Evolutionary conservation across 92 coral and sea anemone genomes (phyloP), one percentile per base, ranked within the genome.

Genomic region (Palythoa grandiflora): DNA sequence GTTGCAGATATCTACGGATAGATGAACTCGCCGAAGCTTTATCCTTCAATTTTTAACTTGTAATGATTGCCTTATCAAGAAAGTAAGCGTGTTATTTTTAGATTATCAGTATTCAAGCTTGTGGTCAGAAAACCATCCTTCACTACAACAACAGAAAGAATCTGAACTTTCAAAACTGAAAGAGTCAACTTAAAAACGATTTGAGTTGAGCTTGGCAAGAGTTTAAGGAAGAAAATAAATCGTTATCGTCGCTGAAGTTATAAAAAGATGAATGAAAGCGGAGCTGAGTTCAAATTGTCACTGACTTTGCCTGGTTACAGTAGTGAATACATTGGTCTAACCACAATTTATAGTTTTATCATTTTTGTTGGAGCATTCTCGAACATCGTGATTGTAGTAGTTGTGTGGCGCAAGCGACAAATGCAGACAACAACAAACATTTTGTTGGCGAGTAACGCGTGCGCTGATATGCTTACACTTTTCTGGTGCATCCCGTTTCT

Each of bases 401-500:
- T 84, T 9, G 92, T 92, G 15, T 48, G 77, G 72, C 78, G 55
- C 17, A 89, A 83, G 50, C 88, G 88, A 17, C 77, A 73, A 5
- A 89, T 92, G 92, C 91, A 84, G 63, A 92, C 92, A 6, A 80
- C 94, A 11, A 92, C 94, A 13, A 92, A 92, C 83, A 89, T 78
- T 87, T 88, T 92, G 15, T 61, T 92, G 60, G 90, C 87, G 19
- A 92, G 90, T 71, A 92, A 89, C 60, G 87, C 94, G 2, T 88
- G 79, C 15, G 94, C 94, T 61, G 94, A 92, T 44, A 35, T 92
- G 55, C 20, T 88, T 19, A 92, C 94, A 28, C 84, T 92, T 73
- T 63, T 78, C 1, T 78, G 88, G 38, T 87, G 92, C 73, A 61
- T 92, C 21, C 92, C 92, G 12, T 92, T 89, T 28, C 15, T 77